Evolutionary conservation across 2,113 vertebrate genomes (phyloP), one percentile per base, ranked within the genome.

Genomic region (Alosa alosa): DNA sequence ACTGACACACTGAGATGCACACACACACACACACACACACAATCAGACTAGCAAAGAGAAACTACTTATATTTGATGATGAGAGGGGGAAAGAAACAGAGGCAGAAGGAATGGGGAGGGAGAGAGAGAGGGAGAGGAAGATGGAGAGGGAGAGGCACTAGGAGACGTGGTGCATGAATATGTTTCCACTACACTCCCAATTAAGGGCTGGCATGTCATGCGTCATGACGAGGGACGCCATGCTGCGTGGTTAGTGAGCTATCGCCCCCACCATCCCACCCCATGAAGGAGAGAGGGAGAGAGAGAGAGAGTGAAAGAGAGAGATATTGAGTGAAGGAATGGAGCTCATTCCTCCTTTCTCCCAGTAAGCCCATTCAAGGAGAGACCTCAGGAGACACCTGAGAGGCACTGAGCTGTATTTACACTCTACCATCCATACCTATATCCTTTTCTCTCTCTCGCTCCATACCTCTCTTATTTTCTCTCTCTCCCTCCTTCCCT

Each of bases 111-210:
- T 31, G 31, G 31, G 25, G 64, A 36, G n/a, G 25, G 64, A 72
- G 64, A 25, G 64, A 22, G 4, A 64, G 60, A 8, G 4, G 25
- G 60, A 64, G 55, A 17, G 55, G 85, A 50, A 2, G 7, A 52
- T 10, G 10, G 44, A 75, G 82, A 82, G 55, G 0, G 18, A 87
- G 18, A 81, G 39, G 52, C 85, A 50, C 1, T 15, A 25, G 11
- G 17, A 45, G 86, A 86, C 57, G 68, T 64, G 78, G 87, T 81
- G 84, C 81, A 83, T 84, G 82, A 89, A 83, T 88, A 82, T 82
- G 83, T 47, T 88, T 84, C 85, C 86, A 90, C 84, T 47, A 83
- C 89, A 92, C 88, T 84, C 60, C 86, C 87, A 91, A 92, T 92
- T 92, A 92, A 86, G 20, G 9, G 83, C 41, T 89, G 86, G 81